Conservation (phyloP, 2,797 vertebrate species). For the Myripristis murdjan region DNA sequence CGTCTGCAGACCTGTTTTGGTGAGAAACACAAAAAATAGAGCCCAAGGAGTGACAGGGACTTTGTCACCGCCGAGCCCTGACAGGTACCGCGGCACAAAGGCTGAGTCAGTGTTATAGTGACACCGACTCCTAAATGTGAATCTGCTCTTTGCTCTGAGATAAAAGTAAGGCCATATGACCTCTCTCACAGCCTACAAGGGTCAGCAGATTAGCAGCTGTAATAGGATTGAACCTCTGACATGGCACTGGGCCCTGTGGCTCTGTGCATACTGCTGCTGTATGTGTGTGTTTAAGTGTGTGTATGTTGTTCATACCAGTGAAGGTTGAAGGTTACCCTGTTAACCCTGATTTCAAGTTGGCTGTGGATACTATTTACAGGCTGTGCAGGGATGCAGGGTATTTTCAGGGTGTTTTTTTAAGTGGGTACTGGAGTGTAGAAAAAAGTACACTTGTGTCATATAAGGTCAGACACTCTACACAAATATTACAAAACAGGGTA, state of each 20-base stretch:
- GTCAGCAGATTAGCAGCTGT: neutral
- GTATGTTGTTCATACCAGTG: neutral
- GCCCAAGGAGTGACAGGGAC: neutral
- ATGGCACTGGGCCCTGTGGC: neutral
- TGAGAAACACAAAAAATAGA: neutral
- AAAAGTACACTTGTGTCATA: neutral
- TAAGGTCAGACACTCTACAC: neutral
- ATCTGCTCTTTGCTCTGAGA: neutral
- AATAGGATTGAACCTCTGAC: constrained; percentile 6
- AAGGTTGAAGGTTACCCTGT: neutral
- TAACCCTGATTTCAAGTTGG: constrained; percentile 8
- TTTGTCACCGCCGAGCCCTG: neutral
- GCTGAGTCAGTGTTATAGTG: too few species aligned
- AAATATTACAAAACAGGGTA: neutral
- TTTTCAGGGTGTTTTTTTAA: neutral
- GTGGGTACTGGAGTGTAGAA: neutral
- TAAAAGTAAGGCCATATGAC: neutral
- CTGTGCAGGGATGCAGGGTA: neutral
- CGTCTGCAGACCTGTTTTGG: neutral
- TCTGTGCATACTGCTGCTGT: neutral
- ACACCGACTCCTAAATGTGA: neutral
- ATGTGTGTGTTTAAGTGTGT: neutral
- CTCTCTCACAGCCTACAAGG: neutral
- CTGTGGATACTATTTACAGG: neutral
- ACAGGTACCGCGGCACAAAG: neutral